Evolutionary conservation across 1,140 invertebrate species (phyloP), one percentile per base, ranked within the genome.

Genomic region (Dryas iulia): DNA sequence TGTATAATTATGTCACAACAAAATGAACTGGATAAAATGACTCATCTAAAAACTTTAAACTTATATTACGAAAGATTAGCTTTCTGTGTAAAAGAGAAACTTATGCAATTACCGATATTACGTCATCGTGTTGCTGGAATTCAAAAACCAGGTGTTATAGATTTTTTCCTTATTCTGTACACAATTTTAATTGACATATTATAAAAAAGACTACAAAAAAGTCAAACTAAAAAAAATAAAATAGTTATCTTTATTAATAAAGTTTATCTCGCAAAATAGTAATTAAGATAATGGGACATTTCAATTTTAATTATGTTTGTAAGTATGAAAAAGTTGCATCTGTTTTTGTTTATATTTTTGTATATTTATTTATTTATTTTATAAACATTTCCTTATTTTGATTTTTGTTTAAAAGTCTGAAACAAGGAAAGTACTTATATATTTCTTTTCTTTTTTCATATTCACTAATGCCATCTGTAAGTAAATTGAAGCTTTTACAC

Each of bases 171-270:
- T 47, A 47, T 47, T 39, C 53, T 70, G 70, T 69, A 21, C 62
- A 59, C 78, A 78, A 82, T 85, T 73, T 76, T 72, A 78, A 77
- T 47, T 0, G 8, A 18, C 7, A 47, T n/a, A n/a, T n/a, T n/a
- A n/a, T n/a, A 47, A 47, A 47, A 47, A 21, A 2, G 1, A 18
- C 14, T 18, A 47, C 5, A 47, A 47, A 21, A 21, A 47, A 0
- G 1, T 47, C n/a, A n/a, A 11, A 47, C 5, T 18, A 47, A 21
- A 47, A 47, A 18, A 18, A 18, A 7, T 39, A 18, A 18, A 47
- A n/a, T n/a, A 47, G 39, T 47, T 47, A 47, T 47, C 39, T 47
- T 47, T 47, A 47, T 47, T 47, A 18, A 47, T 47, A 47, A 47
- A 47, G 7, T 18, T 47, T 11, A 3, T 47, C 2, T 47, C 14